phyloP scores from a whole-genome alignment of 2,113 vertebrate genomes.

The Procavia capensis region DNA sequence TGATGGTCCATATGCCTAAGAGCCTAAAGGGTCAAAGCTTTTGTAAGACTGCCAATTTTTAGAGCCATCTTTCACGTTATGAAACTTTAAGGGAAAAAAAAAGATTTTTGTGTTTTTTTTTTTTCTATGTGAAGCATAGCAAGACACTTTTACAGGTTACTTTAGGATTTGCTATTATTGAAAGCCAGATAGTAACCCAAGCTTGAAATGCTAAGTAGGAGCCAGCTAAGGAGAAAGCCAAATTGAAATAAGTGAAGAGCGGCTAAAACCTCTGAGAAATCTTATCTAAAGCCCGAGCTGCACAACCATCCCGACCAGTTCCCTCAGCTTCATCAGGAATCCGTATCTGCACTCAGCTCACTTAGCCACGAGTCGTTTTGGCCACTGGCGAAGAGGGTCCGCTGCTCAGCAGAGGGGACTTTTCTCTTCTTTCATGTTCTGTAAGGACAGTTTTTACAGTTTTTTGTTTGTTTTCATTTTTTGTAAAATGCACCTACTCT shows the following conservation, averaged over 20 bases:
- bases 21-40: background rate
- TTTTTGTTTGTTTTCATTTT: slow-evolving; percentile 9
- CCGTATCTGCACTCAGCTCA: background rate
- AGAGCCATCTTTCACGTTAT: background rate
- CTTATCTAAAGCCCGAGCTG: slow-evolving; percentile 17
- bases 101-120: background rate
- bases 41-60: background rate
- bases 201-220: slow-evolving; percentile 41
- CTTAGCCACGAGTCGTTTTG: background rate
- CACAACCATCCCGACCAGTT: background rate
- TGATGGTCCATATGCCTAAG: background rate
- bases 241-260: slow-evolving; percentile 49
- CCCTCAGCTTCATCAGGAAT: background rate
- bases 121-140: background rate
- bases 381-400: background rate
- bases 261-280: slow-evolving; percentile 64
- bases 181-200: slow-evolving; percentile 59
- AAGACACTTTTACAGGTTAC: background rate
- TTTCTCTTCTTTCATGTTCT: background rate
- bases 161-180: slow-evolving; percentile 52
- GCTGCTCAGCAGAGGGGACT: background rate
- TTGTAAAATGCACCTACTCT: background rate
- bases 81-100: background rate
- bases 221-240: slow-evolving; percentile 41
- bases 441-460: background rate